These are phyloP conservation scores for Pteromalus puparum DNA, from an alignment of 1,140 invertebrate genomes.

Conservation along the genomic window DNA sequence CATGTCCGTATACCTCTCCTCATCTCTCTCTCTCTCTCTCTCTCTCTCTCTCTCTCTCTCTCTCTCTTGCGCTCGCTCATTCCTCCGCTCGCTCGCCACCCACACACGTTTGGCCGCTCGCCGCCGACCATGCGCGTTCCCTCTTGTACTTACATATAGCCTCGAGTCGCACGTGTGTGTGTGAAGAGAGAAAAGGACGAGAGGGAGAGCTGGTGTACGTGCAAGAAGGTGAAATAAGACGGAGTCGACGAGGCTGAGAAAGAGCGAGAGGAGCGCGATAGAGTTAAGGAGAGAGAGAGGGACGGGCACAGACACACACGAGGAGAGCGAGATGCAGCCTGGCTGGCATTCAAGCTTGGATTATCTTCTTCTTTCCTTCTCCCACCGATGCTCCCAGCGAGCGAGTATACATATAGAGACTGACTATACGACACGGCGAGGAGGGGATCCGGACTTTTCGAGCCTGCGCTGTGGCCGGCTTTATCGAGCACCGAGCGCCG, in stretches of 20 bases:
- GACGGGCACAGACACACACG: neutral
- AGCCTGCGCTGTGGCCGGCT: conserved; percentile 52
- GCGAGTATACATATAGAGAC: neutral
- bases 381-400: neutral
- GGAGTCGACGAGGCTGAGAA: conserved; percentile 34
- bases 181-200: neutral
- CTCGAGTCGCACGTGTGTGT: too few relatives aligned
- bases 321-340: conserved; percentile 8
- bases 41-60: neutral
- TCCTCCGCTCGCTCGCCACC: neutral
- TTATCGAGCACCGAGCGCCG: conserved; percentile 52
- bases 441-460: conserved; percentile 47
- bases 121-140: too few relatives aligned
- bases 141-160: neutral
- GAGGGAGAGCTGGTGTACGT: neutral
- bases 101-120: neutral
- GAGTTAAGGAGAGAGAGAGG: neutral
- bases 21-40: neutral
- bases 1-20: too few relatives aligned
- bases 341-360: conserved; percentile 43
- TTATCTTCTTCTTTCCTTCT: conserved; percentile 29
- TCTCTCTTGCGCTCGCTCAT: too few relatives aligned
- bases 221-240: neutral
- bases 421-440: neutral
- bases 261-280: neutral